Conservation (phyloP, 2,797 vertebrate genomes). For the Spinus olivaceus region DNA sequence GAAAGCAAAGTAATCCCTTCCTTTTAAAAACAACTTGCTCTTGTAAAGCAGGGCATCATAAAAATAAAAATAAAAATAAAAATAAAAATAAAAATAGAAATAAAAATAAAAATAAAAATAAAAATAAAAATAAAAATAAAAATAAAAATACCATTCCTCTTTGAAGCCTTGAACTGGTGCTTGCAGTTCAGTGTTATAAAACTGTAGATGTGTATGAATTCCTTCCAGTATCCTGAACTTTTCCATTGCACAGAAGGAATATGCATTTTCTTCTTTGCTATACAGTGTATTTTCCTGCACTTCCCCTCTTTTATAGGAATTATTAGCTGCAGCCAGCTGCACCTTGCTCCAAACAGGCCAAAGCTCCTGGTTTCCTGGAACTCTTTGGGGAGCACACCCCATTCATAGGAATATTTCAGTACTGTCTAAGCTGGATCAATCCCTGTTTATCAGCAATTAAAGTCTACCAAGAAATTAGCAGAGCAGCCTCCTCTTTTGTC, state of each 20-base stretch:
- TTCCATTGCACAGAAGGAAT: not conserved
- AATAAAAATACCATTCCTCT: not conserved
- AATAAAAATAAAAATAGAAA: not conserved
- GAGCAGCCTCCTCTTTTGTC: not conserved
- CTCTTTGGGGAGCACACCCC: not conserved
- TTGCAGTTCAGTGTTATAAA: not conserved
- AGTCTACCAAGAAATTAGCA: not conserved
- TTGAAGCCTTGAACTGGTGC: not conserved
- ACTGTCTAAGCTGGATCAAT: not conserved
- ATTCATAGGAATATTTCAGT: not conserved
- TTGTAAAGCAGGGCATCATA: not conserved
- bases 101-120: too few species aligned
- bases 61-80: not conserved
- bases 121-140: not conserved
- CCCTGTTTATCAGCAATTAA: not conserved
- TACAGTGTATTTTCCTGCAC: not conserved
- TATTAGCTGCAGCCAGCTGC: not conserved
- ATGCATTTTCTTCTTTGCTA: not conserved
- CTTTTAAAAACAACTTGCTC: not conserved
- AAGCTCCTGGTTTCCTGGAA: not conserved
- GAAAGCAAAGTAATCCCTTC: not conserved
- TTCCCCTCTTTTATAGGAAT: not conserved
- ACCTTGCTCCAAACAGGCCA: not conserved
- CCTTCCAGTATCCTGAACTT: not conserved
- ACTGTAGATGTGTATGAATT: fast-evolving